These are phyloP conservation scores for Australoheros facetus DNA, from an alignment of 2,797 vertebrate species.

Conservation along the genomic window DNA sequence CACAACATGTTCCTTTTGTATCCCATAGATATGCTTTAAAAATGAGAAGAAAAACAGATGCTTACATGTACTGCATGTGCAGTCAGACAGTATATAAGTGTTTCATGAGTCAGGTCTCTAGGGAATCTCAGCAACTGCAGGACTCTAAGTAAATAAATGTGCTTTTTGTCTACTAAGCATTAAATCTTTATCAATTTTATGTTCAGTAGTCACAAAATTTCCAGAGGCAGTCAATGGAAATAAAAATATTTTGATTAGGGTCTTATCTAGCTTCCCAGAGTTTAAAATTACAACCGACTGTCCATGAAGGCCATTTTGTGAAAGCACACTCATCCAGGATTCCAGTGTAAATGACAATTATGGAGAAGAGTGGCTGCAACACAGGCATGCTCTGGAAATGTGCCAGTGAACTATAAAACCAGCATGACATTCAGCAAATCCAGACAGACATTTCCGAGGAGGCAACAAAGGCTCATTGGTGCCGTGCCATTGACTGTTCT, in stretches of 20 bases:
- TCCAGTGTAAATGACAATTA: constrained; percentile 28
- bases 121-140: neutral
- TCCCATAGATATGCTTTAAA: too few species aligned
- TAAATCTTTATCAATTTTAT: neutral
- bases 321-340: constrained; percentile 5
- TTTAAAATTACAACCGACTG: neutral
- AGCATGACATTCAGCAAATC: constrained; percentile 27
- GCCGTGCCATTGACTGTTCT: neutral
- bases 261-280: neutral
- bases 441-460: constrained; percentile 22
- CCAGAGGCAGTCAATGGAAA: neutral
- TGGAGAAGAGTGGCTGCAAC: neutral
- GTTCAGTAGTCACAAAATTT: neutral
- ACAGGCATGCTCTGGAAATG: constrained; percentile 21
- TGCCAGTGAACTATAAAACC: constrained; percentile 33
- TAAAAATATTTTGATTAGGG: neutral
- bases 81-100: neutral
- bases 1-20: too few species aligned
- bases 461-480: constrained; percentile 26
- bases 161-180: neutral
- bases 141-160: neutral
- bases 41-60: neutral
- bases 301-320: neutral
- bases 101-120: neutral
- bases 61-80: neutral